Conservation (phyloP, 2,888 invertebrate genomes). For the Hyposoter dolosus region DNA sequence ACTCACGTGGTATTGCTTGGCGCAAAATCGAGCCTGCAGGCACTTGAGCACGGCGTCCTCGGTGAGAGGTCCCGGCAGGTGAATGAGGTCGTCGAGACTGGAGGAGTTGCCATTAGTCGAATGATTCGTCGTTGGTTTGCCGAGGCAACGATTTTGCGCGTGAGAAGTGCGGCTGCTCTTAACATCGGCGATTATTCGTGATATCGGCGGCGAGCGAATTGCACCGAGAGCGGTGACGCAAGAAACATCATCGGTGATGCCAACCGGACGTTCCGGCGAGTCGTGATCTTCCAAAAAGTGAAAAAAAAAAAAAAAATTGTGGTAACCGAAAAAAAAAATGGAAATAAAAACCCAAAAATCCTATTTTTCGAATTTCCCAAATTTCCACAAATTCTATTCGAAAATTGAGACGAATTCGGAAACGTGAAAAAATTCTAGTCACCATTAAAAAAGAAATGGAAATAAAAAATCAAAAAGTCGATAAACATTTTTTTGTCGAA, state of each 20-base stretch:
- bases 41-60: slow-evolving; percentile 97
- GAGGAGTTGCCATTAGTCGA: slow-evolving; percentile 80
- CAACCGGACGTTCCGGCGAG: slow-evolving; percentile 78
- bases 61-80: slow-evolving; percentile 95
- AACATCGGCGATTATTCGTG: slow-evolving; percentile 82
- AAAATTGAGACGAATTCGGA: too few relatives aligned
- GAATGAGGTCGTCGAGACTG: slow-evolving; percentile 95
- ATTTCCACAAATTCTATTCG: too few relatives aligned
- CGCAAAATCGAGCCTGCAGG: slow-evolving; percentile 95
- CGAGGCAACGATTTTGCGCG: slow-evolving; percentile 77
- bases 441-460: too few relatives aligned
- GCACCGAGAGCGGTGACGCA: slow-evolving; percentile 82
- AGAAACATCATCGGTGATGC: slow-evolving; percentile 81
- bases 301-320: not conserved
- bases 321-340: not conserved
- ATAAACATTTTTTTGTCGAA: too few relatives aligned
- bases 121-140: slow-evolving; percentile 72
- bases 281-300: slow-evolving; percentile 77
- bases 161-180: slow-evolving; percentile 82
- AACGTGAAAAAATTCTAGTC: too few relatives aligned
- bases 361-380: not conserved
- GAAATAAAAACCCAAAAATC: not conserved
- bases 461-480: too few relatives aligned
- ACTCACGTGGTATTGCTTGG: slow-evolving; percentile 95
- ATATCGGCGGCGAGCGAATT: slow-evolving; percentile 80